A percentile compares a stretch with the other conserved stretches of the same genome.
Conservation (phyloP, 2,888 invertebrate species). For the Cyrtodaria siliqua region DNA sequence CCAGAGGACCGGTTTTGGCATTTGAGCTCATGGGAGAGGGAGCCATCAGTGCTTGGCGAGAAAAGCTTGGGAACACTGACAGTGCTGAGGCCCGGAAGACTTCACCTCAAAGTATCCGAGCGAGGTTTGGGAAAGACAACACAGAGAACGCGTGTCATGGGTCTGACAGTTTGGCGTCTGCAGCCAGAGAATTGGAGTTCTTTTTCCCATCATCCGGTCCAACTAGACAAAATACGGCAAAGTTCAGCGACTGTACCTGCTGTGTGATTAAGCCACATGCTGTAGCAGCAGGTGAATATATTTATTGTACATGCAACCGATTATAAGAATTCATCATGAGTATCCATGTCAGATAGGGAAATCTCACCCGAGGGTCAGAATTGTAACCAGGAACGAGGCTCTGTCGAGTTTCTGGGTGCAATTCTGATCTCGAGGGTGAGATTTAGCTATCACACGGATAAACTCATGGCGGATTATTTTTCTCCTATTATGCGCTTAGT, state of each 20-base stretch:
- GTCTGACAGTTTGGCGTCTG: slow-evolving; percentile 88
- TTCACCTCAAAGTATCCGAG: slow-evolving; percentile 80
- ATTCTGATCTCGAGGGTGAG: no score
- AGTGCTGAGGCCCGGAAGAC: slow-evolving; percentile 78
- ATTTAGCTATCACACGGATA: no score
- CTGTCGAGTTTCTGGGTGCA: no score
- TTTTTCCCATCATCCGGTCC: slow-evolving; percentile 86
- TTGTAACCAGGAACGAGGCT: no score
- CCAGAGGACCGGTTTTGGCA: slow-evolving; percentile 90
- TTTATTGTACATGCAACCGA: no score
- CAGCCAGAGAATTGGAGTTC: slow-evolving; percentile 86
- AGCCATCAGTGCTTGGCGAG: slow-evolving; percentile 89
- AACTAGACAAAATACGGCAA: slow-evolving; percentile 83
- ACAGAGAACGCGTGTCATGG: slow-evolving; percentile 88
- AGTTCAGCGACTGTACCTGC: slow-evolving; percentile 84
- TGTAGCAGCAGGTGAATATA: slow-evolving; percentile 90
- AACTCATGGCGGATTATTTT: no score
- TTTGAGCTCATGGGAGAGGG: slow-evolving; percentile 92
- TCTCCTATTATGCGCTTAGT: no score
- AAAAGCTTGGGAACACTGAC: slow-evolving; percentile 88
- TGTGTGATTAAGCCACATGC: slow-evolving; percentile 97
- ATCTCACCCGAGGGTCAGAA: no score
- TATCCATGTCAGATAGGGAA: no score
- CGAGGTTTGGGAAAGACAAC: slow-evolving; percentile 83
- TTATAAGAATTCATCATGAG: no score